These are phyloP conservation scores for Chironomus striatipennis DNA, from an alignment of 1,140 invertebrate genomes.

Conservation along the genomic window DNA sequence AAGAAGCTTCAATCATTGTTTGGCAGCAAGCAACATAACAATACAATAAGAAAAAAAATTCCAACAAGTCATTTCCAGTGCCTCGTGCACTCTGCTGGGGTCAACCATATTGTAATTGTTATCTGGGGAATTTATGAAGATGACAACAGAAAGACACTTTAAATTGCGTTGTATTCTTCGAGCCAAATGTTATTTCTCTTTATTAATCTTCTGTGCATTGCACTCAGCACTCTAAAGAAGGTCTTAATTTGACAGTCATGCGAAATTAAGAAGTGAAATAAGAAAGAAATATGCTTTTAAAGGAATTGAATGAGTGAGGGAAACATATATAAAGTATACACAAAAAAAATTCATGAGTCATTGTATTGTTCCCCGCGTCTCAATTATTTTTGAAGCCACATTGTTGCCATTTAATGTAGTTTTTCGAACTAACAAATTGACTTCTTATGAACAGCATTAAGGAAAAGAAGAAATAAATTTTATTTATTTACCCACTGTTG, in stretches of 20 bases:
- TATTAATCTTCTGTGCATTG: background rate
- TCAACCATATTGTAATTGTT: no score
- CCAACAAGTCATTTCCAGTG: background rate
- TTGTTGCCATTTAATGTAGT: background rate
- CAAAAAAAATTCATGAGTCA: background rate
- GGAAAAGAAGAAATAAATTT: background rate
- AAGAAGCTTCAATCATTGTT: background rate
- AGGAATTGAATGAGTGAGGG: no score
- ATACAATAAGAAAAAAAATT: background rate
- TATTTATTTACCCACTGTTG: background rate
- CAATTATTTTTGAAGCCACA: background rate
- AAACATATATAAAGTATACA: no score
- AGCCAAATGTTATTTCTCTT: background rate
- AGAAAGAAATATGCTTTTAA: no score
- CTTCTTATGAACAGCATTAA: background rate
- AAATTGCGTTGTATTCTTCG: background rate
- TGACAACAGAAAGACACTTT: background rate
- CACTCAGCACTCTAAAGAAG: background rate
- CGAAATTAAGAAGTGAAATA: slow-evolving; percentile 13
- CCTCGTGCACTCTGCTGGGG: no score
- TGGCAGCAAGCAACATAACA: background rate
- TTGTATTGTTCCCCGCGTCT: background rate
- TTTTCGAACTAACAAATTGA: background rate
- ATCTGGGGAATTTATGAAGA: no score
- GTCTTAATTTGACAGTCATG: slow-evolving; percentile 20